Evolutionary conservation across 2,113 vertebrate species (phyloP).

Genomic region (Saccopteryx leptura): DNA sequence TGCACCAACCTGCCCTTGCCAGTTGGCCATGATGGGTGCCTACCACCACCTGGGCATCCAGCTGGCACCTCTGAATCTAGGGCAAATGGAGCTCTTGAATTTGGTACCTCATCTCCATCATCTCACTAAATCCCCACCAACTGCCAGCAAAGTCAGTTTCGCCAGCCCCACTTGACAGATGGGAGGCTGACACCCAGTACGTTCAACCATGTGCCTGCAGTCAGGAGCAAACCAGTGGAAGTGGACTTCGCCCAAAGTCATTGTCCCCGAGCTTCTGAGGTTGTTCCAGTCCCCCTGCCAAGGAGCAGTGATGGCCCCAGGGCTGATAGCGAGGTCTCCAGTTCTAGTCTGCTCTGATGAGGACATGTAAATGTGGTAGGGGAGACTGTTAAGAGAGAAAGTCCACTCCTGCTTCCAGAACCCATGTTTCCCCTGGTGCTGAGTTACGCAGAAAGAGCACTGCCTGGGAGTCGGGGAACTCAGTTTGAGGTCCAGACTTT

Average conservation of each 20-base stretch:
- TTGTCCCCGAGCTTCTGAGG: not conserved
- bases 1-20: not conserved
- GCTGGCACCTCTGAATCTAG: not conserved
- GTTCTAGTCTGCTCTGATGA: not conserved
- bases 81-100: not conserved
- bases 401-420: not conserved
- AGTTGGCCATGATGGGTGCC: not conserved
- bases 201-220: not conserved
- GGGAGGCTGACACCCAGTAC: not conserved
- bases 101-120: not conserved
- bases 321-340: not conserved
- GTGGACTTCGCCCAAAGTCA: not conserved
- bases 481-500: rapidly evolving
- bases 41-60: not conserved
- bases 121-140: not conserved
- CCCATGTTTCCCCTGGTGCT: not conserved
- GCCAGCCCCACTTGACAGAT: not conserved
- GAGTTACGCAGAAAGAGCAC: not conserved
- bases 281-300: not conserved
- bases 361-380: not conserved
- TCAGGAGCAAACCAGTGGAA: not conserved
- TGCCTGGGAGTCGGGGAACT: not conserved
- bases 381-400: not conserved
- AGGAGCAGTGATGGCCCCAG: not conserved
- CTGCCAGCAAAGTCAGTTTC: not conserved